A percentile compares a stretch with the other conserved stretches of the same genome.
These are phyloP conservation scores for Nemapogon koenigi DNA, from an alignment of 2,888 invertebrate genomes.

Conservation along the genomic window DNA sequence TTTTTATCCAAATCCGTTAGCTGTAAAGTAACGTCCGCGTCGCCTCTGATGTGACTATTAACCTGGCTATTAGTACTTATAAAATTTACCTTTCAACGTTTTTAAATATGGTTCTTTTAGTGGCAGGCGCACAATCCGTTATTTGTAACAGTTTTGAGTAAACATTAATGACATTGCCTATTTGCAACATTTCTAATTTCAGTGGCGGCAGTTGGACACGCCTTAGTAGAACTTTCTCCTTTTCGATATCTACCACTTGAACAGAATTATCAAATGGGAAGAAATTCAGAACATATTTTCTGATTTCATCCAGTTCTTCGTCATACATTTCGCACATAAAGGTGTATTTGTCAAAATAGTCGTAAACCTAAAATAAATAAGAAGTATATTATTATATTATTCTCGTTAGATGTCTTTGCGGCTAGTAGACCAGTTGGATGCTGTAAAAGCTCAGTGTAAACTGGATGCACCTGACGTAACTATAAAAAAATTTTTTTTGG, in stretches of 20 bases:
- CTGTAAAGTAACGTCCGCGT: too few species aligned
- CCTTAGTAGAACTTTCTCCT: conserved; percentile 66
- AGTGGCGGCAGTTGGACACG: conserved; percentile 71
- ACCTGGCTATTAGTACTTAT: too few species aligned
- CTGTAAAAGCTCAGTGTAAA: too few species aligned
- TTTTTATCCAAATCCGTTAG: too few species aligned
- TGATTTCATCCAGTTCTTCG: conserved; percentile 70
- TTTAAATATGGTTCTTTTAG: conserved; percentile 65
- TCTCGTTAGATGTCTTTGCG: too few species aligned
- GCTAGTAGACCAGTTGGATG: too few species aligned
- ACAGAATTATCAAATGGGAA: conserved; percentile 80
- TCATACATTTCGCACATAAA: conserved; percentile 89
- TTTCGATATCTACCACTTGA: conserved; percentile 73
- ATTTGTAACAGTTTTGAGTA: conserved; percentile 76
- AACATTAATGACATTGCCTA: conserved; percentile 75
- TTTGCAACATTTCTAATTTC: conserved; percentile 70
- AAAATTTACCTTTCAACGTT: conserved; percentile 69
- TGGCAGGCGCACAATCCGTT: conserved; percentile 73
- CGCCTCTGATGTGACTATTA: too few species aligned
- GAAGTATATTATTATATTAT: background rate
- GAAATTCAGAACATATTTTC: conserved; percentile 76
- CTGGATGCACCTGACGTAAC: too few species aligned
- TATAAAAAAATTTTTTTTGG: too few species aligned
- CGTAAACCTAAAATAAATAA: conserved; percentile 36
- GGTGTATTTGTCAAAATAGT: conserved; percentile 60